These are phyloP conservation scores for Myathropa florea DNA, from an alignment of 2,888 invertebrate genomes.

Conservation along the genomic window DNA sequence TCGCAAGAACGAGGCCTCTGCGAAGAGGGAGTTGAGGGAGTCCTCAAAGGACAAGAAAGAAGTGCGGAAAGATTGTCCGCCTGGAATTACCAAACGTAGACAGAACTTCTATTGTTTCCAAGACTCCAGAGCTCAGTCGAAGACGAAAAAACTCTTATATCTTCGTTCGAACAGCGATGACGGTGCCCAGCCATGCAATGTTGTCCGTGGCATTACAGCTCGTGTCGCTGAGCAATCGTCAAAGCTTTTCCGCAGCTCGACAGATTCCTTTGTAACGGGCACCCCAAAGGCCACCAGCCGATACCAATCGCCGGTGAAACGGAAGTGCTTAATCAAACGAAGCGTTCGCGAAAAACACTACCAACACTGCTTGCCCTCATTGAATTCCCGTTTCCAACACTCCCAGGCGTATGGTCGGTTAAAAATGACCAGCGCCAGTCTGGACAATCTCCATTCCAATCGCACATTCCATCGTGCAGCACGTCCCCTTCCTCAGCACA, in stretches of 20 bases:
- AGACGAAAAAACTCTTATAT: slow-evolving; percentile 12
- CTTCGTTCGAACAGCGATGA: slow-evolving; percentile 48
- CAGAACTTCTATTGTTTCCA: slow-evolving; percentile 23
- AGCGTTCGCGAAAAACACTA: slow-evolving; percentile 16
- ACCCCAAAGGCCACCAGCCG: background rate
- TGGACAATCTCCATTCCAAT: slow-evolving; percentile 25
- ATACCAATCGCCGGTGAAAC: background rate
- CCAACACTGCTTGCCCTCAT: background rate
- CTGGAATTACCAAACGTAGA: background rate
- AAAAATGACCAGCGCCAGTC: slow-evolving; percentile 29
- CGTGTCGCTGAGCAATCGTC: slow-evolving; percentile 15
- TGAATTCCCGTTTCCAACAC: background rate
- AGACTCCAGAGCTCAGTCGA: slow-evolving; percentile 12
- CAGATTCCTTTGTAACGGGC: slow-evolving; percentile 28
- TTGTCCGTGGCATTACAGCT: background rate
- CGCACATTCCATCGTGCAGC: background rate
- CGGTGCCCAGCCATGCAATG: slow-evolving; percentile 18
- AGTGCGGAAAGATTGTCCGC: background rate
- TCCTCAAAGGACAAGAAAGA: too few relatives aligned
- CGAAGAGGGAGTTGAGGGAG: too few relatives aligned
- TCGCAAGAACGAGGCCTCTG: slow-evolving; percentile 13
- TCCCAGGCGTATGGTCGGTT: slow-evolving; percentile 16
- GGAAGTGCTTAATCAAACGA: slow-evolving; percentile 32
- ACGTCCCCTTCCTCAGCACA: slow-evolving; percentile 1
- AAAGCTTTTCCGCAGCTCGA: slow-evolving; percentile 25